Conservation (phyloP, 2,113 vertebrate species). For the Anguilla japonica region DNA sequence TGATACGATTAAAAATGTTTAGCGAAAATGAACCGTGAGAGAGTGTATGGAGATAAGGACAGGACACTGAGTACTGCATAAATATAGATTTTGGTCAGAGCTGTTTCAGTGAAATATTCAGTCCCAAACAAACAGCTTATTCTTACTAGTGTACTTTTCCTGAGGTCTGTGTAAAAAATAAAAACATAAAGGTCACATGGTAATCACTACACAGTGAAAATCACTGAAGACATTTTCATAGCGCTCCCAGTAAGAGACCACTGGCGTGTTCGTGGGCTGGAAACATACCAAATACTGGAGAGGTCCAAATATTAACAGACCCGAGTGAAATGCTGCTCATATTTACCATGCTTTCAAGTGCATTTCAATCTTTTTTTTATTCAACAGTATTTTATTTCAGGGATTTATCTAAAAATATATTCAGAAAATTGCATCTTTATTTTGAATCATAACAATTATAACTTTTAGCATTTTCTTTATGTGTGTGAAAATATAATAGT, state of each 20-base stretch:
- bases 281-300: not conserved
- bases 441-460: not conserved
- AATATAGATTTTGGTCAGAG: constrained; percentile 27
- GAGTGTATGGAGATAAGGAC: not conserved
- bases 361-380: not conserved
- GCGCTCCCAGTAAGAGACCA: not conserved
- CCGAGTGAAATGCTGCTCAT: not conserved
- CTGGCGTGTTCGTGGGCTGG: not conserved
- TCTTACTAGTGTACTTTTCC: not conserved
- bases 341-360: not conserved
- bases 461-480: not conserved
- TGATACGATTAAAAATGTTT: not conserved
- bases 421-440: not conserved
- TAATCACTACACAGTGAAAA: not conserved
- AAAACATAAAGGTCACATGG: not conserved
- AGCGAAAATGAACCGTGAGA: not conserved
- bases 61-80: constrained; percentile 9
- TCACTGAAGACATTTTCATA: not conserved
- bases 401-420: not conserved
- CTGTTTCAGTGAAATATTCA: constrained; percentile 13
- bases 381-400: not conserved
- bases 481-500: not conserved
- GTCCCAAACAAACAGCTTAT: constrained; percentile 1
- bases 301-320: not conserved
- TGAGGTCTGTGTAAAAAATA: not conserved